These are phyloP conservation scores for Phataginus tricuspis DNA, from an alignment of 2,797 vertebrate genomes.

Conservation along the genomic window DNA sequence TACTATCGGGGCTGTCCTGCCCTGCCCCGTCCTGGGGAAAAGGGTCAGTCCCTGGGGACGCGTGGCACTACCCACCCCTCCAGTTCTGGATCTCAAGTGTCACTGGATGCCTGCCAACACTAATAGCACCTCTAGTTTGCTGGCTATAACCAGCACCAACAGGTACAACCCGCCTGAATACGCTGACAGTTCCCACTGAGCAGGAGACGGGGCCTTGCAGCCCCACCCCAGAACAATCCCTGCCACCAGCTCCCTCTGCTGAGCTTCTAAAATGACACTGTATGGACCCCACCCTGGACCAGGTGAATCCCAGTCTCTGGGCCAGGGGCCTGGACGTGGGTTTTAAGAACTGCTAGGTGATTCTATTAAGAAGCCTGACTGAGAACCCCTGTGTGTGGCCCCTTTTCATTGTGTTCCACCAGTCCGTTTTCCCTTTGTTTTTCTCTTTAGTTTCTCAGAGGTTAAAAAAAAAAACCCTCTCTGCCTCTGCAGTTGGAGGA, in stretches of 20 bases:
- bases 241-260: not conserved
- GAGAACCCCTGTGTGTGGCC: not conserved
- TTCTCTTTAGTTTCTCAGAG: not conserved
- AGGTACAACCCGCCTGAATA: rapidly evolving
- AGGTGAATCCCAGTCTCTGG: not conserved
- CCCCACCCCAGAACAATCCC: not conserved
- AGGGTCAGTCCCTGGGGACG: too few relatives aligned
- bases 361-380: not conserved
- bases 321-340: not conserved
- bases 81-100: not conserved
- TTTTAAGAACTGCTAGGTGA: not conserved
- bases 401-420: not conserved
- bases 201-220: rapidly evolving
- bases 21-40: too few relatives aligned
- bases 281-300: rapidly evolving
- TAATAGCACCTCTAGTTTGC: rapidly evolving
- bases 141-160: not conserved
- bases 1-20: not conserved
- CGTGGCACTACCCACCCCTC: not conserved
- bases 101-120: not conserved
- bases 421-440: not conserved
- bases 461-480: too few relatives aligned
- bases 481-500: not conserved
- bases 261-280: not conserved
- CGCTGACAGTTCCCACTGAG: not conserved